Evolutionary conservation across 2,113 vertebrate species (phyloP).

Genomic region (Coreoperca whiteheadi): DNA sequence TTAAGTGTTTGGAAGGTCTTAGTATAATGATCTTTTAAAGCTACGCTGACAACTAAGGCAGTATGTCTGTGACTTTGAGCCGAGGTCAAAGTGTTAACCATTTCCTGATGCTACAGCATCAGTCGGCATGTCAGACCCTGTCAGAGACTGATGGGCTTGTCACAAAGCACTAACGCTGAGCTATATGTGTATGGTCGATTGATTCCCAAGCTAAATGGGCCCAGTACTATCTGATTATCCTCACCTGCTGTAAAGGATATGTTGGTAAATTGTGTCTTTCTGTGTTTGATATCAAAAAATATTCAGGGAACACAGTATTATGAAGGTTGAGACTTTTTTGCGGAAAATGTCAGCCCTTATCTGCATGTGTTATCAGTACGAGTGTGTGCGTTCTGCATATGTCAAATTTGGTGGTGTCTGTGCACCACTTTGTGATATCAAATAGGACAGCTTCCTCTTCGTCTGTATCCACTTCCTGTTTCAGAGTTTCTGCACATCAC

Average conservation of each 20-base stretch:
- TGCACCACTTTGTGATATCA: conserved; percentile 78
- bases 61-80: conserved; percentile 8
- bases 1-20: neutral
- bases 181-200: neutral
- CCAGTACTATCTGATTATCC: neutral
- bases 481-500: conserved; percentile 64
- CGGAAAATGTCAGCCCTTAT: conserved; percentile 16
- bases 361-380: neutral
- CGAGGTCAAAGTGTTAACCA: conserved; percentile 10
- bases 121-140: neutral
- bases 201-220: neutral
- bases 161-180: neutral
- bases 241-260: neutral
- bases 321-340: neutral
- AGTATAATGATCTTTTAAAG: neutral
- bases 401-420: conserved; percentile 37
- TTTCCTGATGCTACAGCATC: conserved; percentile 8
- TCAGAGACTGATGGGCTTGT: neutral
- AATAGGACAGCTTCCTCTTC: conserved; percentile 81
- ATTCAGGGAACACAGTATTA: neutral
- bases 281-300: neutral
- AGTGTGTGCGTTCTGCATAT: conserved; percentile 9
- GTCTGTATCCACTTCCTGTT: conserved; percentile 84
- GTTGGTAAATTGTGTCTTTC: neutral
- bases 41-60: neutral